Evolutionary conservation across 2,888 invertebrate genomes (phyloP).

Genomic region (Mimas tiliae): DNA sequence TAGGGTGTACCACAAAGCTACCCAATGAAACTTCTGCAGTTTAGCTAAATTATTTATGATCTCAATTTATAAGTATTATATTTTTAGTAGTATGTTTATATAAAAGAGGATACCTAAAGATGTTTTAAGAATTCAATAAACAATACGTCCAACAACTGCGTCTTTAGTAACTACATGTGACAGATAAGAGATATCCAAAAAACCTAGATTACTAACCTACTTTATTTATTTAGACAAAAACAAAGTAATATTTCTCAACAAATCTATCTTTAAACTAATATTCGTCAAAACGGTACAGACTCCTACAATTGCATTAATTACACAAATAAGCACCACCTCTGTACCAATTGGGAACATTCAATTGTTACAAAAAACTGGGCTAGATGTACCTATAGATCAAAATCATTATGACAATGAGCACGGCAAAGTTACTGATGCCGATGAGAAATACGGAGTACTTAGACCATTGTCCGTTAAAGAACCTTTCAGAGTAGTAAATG

Average conservation of each 20-base stretch:
- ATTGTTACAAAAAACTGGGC: constrained; percentile 28
- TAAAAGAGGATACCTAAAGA: background rate
- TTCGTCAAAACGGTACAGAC: constrained; percentile 8
- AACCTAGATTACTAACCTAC: constrained; percentile 10
- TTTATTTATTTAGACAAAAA: background rate
- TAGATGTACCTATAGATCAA: constrained; percentile 19
- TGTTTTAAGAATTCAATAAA: background rate
- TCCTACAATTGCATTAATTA: constrained; percentile 20
- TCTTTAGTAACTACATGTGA: background rate
- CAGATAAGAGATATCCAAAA: background rate
- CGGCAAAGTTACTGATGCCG: constrained; percentile 25
- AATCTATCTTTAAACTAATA: background rate
- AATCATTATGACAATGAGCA: constrained; percentile 26
- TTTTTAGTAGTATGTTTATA: no score
- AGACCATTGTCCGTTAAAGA: background rate
- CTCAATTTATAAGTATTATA: no score
- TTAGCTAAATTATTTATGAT: no score
- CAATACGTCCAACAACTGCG: background rate
- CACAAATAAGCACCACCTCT: constrained; percentile 19
- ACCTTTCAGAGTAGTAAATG: background rate
- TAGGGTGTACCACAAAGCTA: background rate
- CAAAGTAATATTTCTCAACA: background rate
- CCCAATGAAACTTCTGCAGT: no score
- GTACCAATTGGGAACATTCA: constrained; percentile 20
- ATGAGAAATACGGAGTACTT: background rate